Percentiles rank a stretch among this genome's conserved stretches.
phyloP scores from a whole-genome alignment of 2,888 invertebrate species.

The Patella caerulea region DNA sequence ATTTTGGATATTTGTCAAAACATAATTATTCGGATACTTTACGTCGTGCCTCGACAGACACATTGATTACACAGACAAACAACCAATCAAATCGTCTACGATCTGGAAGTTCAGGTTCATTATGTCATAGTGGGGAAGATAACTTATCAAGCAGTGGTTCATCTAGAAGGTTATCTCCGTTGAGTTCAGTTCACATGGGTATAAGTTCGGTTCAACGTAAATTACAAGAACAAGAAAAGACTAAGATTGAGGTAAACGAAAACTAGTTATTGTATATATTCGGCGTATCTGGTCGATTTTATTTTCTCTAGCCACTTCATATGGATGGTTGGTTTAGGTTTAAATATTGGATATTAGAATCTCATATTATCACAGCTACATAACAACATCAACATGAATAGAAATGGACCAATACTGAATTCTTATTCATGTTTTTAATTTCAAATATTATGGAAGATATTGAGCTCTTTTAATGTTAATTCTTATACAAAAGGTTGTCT shows the following conservation, averaged over 20 bases:
- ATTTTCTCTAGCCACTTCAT: too few relatives aligned
- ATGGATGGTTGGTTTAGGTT: too few relatives aligned
- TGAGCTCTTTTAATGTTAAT: too few relatives aligned
- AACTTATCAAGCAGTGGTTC: slow-evolving; percentile 20
- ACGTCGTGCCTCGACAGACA: slow-evolving; percentile 57
- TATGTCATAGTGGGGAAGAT: slow-evolving; percentile 9
- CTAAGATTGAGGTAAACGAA: slow-evolving; percentile 59
- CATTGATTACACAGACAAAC: slow-evolving; percentile 49
- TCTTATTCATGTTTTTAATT: too few relatives aligned
- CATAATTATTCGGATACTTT: slow-evolving; percentile 46
- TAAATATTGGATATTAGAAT: too few relatives aligned
- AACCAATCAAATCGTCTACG: slow-evolving; percentile 27
- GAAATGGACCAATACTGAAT: too few relatives aligned
- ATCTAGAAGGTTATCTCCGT: slow-evolving; percentile 51
- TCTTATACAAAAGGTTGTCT: too few relatives aligned
- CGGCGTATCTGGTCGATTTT: too few relatives aligned
- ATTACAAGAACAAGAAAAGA: slow-evolving; percentile 63
- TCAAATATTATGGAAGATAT: too few relatives aligned
- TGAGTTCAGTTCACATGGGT: slow-evolving; percentile 64
- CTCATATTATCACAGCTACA: too few relatives aligned
- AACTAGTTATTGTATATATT: background rate
- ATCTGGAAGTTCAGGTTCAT: slow-evolving; percentile 20
- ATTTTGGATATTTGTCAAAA: slow-evolving; percentile 49
- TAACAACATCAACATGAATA: too few relatives aligned
- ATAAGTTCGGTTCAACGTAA: slow-evolving; percentile 64